These are phyloP conservation scores for Rhipidura dahli DNA, from an alignment of 2,113 vertebrate genomes.

Conservation along the genomic window DNA sequence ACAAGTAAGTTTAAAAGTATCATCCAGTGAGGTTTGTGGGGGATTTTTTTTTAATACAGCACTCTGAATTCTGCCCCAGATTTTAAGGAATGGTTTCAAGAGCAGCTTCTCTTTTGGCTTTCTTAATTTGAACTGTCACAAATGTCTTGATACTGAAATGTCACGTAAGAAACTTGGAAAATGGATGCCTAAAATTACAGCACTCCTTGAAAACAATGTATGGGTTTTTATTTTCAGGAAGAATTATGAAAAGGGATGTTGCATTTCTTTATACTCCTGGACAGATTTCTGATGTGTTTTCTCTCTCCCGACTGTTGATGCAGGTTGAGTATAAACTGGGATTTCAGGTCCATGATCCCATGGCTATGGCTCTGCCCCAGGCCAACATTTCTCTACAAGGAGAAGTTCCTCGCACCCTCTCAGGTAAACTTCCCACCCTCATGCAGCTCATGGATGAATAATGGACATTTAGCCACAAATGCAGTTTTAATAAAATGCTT, in stretches of 20 bases:
- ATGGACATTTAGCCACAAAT: neutral
- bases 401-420: constrained; percentile 87
- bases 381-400: constrained; percentile 91
- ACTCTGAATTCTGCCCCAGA: neutral
- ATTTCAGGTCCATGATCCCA: constrained; percentile 89
- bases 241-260: neutral
- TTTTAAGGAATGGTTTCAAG: neutral
- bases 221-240: neutral
- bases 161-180: neutral
- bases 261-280: neutral
- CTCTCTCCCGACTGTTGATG: neutral
- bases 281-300: neutral
- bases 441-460: neutral
- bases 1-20: neutral
- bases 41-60: neutral
- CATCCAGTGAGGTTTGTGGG: neutral
- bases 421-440: constrained; percentile 71
- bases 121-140: neutral
- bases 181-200: neutral
- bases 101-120: neutral
- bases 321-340: constrained; percentile 94
- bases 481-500: neutral
- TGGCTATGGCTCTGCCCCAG: constrained; percentile 87
- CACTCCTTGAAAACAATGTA: neutral
- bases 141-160: neutral